phyloP scores from a whole-genome alignment of 2,888 invertebrate species.

The Frankliniella fusca region DNA sequence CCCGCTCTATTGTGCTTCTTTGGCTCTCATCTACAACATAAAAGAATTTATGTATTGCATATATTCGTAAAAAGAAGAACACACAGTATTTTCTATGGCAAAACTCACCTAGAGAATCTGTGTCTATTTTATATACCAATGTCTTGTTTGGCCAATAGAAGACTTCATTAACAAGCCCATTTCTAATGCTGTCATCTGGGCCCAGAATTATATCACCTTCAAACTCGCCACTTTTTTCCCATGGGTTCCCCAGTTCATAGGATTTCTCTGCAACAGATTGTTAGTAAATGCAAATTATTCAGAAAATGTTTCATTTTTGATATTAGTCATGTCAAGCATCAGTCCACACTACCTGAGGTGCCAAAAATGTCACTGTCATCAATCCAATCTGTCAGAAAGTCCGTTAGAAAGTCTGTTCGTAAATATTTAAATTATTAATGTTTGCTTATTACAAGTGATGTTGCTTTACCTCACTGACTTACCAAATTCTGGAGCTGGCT shows the following conservation, averaged over 20 bases:
- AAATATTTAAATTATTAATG: neutral
- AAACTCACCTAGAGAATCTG: slow-evolving; percentile 51
- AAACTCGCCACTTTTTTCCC: slow-evolving; percentile 51
- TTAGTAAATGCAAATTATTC: neutral
- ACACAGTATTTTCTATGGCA: neutral
- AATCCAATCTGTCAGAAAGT: neutral
- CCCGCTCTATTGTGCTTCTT: slow-evolving; percentile 48
- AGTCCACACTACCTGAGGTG: neutral
- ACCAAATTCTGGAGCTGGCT: neutral
- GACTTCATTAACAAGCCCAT: slow-evolving; percentile 49
- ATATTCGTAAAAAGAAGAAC: too few species aligned
- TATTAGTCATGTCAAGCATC: neutral
- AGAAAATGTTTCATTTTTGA: neutral
- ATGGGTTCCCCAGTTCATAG: slow-evolving; percentile 45
- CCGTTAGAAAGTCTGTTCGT: neutral
- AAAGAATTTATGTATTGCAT: too few species aligned
- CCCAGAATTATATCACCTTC: slow-evolving; percentile 52
- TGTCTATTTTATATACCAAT: slow-evolving; percentile 49
- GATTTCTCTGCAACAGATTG: neutral
- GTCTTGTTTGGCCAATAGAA: slow-evolving; percentile 52
- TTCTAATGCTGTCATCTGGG: slow-evolving; percentile 44
- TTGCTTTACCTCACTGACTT: neutral
- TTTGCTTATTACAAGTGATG: neutral
- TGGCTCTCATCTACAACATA: slow-evolving; percentile 49
- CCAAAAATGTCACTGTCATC: neutral